These are phyloP conservation scores for Kuschelorhynchus macadamiae DNA, from an alignment of 2,888 invertebrate genomes.

Conservation along the genomic window DNA sequence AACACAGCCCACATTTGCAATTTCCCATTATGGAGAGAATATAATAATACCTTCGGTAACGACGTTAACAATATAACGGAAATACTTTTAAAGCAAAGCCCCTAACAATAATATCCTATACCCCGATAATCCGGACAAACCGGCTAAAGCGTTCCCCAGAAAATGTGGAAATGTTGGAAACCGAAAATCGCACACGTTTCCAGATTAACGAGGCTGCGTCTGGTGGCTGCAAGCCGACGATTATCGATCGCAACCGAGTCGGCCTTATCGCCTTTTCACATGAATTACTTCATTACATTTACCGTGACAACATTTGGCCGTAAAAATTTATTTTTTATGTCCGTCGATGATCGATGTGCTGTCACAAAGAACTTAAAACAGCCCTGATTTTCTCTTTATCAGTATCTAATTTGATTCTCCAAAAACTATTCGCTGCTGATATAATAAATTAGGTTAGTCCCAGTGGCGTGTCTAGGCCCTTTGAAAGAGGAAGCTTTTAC, in stretches of 20 bases:
- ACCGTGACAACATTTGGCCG: constrained; percentile 34
- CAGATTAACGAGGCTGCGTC: constrained; percentile 37
- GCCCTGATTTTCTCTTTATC: neutral
- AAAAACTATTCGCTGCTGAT: no score
- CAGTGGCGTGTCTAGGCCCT: no score
- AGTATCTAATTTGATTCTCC: neutral
- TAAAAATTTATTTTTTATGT: constrained; percentile 40
- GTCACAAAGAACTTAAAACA: neutral
- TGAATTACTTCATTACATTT: constrained; percentile 62
- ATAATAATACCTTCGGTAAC: neutral
- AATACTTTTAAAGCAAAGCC: constrained; percentile 20
- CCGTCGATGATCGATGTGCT: constrained; percentile 19
- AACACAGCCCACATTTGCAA: no score
- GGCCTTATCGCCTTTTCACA: constrained; percentile 65
- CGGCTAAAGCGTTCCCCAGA: constrained; percentile 27
- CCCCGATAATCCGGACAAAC: constrained; percentile 26
- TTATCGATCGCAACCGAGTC: constrained; percentile 61
- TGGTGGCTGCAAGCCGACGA: constrained; percentile 55
- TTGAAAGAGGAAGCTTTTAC: no score
- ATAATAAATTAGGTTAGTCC: no score
- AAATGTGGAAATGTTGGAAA: constrained; percentile 31
- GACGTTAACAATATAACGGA: neutral
- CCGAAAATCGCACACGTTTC: constrained; percentile 33
- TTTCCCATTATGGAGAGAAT: neutral
- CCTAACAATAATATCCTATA: constrained; percentile 16